Base-by-base conservation (phyloP, 2,888 invertebrate genomes). In the Zaprionus bogoriensis region DNA sequence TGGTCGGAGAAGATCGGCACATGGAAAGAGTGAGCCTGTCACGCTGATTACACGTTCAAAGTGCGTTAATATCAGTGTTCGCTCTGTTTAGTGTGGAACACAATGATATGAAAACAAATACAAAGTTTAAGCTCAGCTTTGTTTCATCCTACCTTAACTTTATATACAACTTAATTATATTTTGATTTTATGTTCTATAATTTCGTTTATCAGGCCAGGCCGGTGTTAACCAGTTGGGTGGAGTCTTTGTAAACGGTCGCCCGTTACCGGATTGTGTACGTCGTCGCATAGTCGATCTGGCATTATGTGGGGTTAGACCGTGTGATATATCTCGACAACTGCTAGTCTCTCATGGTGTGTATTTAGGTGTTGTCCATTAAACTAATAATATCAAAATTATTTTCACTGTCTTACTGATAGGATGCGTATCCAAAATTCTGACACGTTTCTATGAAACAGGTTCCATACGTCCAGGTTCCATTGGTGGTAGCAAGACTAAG, bases 381-480 rank as follows among this genome's bases (percentile, higher is more conserved):
- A 38, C 14, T 39, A 42, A 52, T 42, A 45, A 2, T 41, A 52
- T 28, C 23, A 9, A 48, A 48, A 17, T 32, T 5, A 22, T 42
- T 5, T 17, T 20, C 27, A 22, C 7, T 44, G 22, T 10, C 46
- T 38, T 69, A 17, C 27, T 41, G 42, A n/a, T 73, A 91, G 91
- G 98, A 59, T 99, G 98, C 91, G 98, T 99, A 52, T 98, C 98
- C 74, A 99, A 99, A 92, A 99, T 99, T 75, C 93, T 99, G 61
- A 98, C 98, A 10, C 93, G 98, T 77, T 99, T 97, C 92, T 98
- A 98, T 92, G 98, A 98, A 92, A 99, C 98, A 0, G 98, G 98
- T 3, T 98, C 97, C 65, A 98, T 98, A 67, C 93, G 97, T 75
- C 98, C 98, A 0, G 98, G 98, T 1, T 97, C 97, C 42, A 98